These are phyloP conservation scores for Amphiduros pacificus DNA, from an alignment of 2,888 invertebrate genomes.

Conservation along the genomic window DNA sequence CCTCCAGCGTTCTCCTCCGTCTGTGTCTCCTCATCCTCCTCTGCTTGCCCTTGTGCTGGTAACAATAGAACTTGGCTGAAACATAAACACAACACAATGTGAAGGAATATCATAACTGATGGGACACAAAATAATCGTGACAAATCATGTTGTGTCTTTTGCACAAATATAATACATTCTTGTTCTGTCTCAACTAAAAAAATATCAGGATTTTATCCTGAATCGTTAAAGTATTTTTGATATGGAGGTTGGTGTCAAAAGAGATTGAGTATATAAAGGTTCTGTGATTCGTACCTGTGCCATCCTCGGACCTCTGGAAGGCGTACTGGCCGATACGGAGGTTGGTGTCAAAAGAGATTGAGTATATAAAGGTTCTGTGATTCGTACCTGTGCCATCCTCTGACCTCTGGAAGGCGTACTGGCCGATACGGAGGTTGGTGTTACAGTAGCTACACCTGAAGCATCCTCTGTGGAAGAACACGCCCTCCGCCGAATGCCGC, in stretches of 20 bases:
- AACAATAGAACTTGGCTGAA: constrained; percentile 72
- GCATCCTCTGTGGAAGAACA: constrained; percentile 85
- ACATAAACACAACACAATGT: too few relatives aligned
- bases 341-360: too few relatives aligned
- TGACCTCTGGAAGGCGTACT: constrained; percentile 70
- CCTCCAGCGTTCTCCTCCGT: not conserved
- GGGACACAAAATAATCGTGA: too few relatives aligned
- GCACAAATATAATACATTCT: too few relatives aligned
- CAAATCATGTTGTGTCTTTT: too few relatives aligned
- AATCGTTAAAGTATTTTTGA: too few relatives aligned
- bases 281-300: constrained; percentile 45
- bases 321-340: constrained; percentile 79
- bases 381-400: constrained; percentile 41
- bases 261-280: too few relatives aligned
- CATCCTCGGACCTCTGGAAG: constrained; percentile 63
- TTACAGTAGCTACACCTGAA: constrained; percentile 91
- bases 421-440: constrained; percentile 78
- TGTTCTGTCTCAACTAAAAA: too few relatives aligned
- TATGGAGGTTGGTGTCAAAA: too few relatives aligned
- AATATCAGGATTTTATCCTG: too few relatives aligned
- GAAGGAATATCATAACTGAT: too few relatives aligned
- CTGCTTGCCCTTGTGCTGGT: constrained; percentile 55
- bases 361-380: too few relatives aligned
- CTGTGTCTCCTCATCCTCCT: constrained; percentile 33
- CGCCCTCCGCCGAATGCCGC: constrained; percentile 83